phyloP scores from a whole-genome alignment of 2,797 vertebrate species.

The Leuciscus waleckii region DNA sequence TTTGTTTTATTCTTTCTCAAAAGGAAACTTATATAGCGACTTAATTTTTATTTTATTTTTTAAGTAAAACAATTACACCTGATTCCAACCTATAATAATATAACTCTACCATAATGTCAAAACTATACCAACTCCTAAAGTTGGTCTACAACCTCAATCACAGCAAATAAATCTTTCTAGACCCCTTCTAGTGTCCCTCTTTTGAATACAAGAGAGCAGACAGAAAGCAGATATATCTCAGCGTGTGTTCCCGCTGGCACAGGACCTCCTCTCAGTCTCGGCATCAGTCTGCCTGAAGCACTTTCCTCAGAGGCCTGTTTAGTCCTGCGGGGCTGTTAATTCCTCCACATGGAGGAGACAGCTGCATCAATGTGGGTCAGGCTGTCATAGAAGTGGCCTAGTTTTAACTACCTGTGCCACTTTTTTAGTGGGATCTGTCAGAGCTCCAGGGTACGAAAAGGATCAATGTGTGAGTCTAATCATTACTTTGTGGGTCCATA shows the following conservation, averaged over 20 bases:
- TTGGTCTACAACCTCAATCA: not conserved
- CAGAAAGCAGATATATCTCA: constrained; percentile 37
- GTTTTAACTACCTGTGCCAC: constrained; percentile 61
- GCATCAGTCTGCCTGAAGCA: constrained; percentile 22
- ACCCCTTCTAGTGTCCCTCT: not conserved
- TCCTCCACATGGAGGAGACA: constrained; percentile 49
- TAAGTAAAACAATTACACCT: not conserved
- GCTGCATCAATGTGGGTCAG: constrained; percentile 54
- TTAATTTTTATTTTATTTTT: too few relatives aligned
- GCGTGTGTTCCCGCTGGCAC: not conserved
- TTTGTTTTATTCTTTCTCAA: not conserved
- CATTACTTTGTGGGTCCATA: constrained; percentile 9
- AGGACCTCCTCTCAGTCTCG: constrained; percentile 18
- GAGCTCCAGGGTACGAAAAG: constrained; percentile 42
- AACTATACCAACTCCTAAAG: constrained; percentile 13
- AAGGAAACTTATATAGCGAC: not conserved
- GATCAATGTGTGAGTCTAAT: constrained; percentile 34
- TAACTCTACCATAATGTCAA: not conserved
- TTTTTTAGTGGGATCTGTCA: constrained; percentile 49
- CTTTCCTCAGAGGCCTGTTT: not conserved
- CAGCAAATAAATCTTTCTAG: constrained; percentile 13
- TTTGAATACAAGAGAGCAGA: constrained; percentile 8
- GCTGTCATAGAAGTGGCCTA: constrained; percentile 52
- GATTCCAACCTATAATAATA: not conserved
- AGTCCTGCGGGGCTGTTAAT: constrained; percentile 27